Evolutionary conservation across 2,113 vertebrate species (phyloP).

Genomic region (Zosterops japonicus): DNA sequence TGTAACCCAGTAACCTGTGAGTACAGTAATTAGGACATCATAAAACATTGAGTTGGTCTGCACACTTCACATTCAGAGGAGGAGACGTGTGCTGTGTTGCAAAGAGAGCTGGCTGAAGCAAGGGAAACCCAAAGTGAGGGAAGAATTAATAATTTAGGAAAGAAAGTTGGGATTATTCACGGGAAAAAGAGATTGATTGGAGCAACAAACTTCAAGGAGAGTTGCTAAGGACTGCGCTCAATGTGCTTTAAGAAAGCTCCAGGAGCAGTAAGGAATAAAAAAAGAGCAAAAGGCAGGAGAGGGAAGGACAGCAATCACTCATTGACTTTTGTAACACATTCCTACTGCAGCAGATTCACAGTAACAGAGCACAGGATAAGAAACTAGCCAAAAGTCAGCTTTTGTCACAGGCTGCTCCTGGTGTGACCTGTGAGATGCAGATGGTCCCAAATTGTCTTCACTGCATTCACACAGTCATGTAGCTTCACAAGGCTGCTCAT

Average conservation of each 20-base stretch:
- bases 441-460: not conserved
- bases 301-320: not conserved
- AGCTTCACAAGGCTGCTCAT: not conserved
- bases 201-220: not conserved
- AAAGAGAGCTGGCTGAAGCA: not conserved
- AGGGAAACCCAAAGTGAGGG: not conserved
- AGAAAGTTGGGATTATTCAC: not conserved
- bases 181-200: not conserved
- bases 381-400: not conserved
- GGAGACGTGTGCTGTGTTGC: not conserved
- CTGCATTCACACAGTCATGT: not conserved
- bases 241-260: not conserved
- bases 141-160: not conserved
- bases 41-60: slow-evolving; percentile 31
- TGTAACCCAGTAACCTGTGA: slow-evolving; percentile 15
- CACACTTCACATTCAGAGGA: not conserved
- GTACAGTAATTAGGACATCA: slow-evolving; percentile 28
- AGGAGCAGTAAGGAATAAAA: not conserved
- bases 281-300: not conserved
- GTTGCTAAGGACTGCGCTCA: not conserved
- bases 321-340: not conserved
- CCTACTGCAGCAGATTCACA: not conserved
- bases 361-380: not conserved
- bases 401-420: not conserved
- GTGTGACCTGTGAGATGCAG: not conserved